A percentile compares a stretch with the other conserved stretches of the same genome.
These are phyloP conservation scores for Trimorus sp. DNA, from an alignment of 2,888 invertebrate species.

Conservation along the genomic window DNA sequence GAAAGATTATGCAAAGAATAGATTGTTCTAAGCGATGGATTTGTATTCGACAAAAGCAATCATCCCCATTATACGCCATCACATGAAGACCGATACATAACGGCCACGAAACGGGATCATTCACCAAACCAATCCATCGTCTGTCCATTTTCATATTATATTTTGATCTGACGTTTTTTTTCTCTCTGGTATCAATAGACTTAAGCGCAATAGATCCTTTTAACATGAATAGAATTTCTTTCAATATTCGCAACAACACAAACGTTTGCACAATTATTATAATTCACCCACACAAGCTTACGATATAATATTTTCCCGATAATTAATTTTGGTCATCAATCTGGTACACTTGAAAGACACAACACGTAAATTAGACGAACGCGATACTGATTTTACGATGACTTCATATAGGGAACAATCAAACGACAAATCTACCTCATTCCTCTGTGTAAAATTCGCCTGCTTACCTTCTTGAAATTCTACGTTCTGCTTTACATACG, in stretches of 20 bases:
- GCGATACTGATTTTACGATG: slow-evolving; percentile 41
- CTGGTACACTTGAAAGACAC: slow-evolving; percentile 28
- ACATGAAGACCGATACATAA: no score
- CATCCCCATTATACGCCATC: no score
- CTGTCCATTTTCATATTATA: slow-evolving; percentile 41
- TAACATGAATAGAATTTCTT: slow-evolving; percentile 78
- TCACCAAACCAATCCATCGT: no score
- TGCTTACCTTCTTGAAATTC: slow-evolving; percentile 15
- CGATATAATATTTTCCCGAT: slow-evolving; percentile 25
- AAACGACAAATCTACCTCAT: slow-evolving; percentile 18
- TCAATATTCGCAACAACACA: slow-evolving; percentile 75
- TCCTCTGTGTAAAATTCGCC: slow-evolving; percentile 35
- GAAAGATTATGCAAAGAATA: no score
- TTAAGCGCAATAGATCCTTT: slow-evolving; percentile 72
- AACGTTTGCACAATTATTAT: slow-evolving; percentile 73
- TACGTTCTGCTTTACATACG: slow-evolving; percentile 19
- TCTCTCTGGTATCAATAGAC: slow-evolving; percentile 70
- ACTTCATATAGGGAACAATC: slow-evolving; percentile 24
- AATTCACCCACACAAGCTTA: slow-evolving; percentile 41
- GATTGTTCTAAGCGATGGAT: no score
- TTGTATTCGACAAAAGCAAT: no score
- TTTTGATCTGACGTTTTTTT: slow-evolving; percentile 72
- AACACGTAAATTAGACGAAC: slow-evolving; percentile 43
- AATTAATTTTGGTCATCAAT: slow-evolving; percentile 23
- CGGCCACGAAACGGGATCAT: no score